These are phyloP conservation scores for Maccullochella peelii DNA, from an alignment of 2,113 vertebrate genomes.

Conservation along the genomic window DNA sequence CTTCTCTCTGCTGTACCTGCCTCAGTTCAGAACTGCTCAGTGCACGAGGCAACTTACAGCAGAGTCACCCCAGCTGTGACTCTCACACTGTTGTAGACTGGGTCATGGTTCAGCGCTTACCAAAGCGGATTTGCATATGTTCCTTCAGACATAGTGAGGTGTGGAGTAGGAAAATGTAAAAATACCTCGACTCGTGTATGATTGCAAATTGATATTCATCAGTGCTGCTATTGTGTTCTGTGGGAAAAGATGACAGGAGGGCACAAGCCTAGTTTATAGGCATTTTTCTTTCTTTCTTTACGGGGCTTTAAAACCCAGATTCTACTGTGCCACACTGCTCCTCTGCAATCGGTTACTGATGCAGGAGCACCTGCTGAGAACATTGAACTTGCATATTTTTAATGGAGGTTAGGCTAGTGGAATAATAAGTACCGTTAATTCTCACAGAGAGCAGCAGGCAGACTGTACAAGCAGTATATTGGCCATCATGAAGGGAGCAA, in stretches of 20 bases:
- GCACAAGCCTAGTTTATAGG: conserved; percentile 31
- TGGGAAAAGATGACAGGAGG: background rate
- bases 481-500: background rate
- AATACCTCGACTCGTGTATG: conserved; percentile 29
- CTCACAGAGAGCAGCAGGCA: background rate
- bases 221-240: conserved; percentile 67
- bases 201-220: conserved; percentile 40
- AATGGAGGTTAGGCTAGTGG: background rate
- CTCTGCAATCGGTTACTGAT: conserved; percentile 7
- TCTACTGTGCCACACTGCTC: conserved; percentile 36
- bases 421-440: background rate
- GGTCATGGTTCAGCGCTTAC: conserved; percentile 7
- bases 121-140: conserved; percentile 34
- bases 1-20: conserved; percentile 86
- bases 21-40: conserved; percentile 87
- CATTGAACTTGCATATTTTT: background rate
- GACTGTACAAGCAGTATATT: background rate
- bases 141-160: conserved; percentile 1
- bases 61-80: conserved; percentile 42
- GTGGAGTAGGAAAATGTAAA: conserved; percentile 23
- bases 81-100: background rate
- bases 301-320: conserved; percentile 12
- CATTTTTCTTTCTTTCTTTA: conserved; percentile 59
- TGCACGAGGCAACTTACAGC: conserved; percentile 70
- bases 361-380: background rate